Evolutionary conservation across 2,797 vertebrate species (phyloP), one percentile per base, ranked within the genome.

Genomic region (Euthynnus affinis): DNA sequence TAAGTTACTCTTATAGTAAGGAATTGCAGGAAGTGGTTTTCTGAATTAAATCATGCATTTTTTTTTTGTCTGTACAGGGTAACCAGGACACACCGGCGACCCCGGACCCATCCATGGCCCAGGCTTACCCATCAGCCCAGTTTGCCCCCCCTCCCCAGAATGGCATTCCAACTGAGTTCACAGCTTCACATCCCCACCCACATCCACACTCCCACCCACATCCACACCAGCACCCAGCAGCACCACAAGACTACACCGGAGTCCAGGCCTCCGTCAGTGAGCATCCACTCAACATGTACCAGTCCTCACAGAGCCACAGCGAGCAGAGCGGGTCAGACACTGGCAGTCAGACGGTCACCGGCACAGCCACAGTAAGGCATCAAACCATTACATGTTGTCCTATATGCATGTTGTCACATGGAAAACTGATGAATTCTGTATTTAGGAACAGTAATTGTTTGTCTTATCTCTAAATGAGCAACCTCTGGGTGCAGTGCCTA

Each of bases 81-180:
- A 98, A 98, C 95, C 97, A 98, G 96, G 98, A 98, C 95, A 96
- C 96, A 84, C 95, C 97, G 84, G 96, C 96, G 84, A 96, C 97
- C 94, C 97, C 97, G 81, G 98, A 98, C 93, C 87, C 88, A 69
- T 97, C 97, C 79, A 99, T 98, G 97, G 97, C 98, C 78, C 98
- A 99, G 95, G 96, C 97, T 91, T 98, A 98, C 17, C 95, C 97
- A 64, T 97, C 97, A 1, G 96, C 97, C 81, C 97, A 97, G 95
- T 98, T 98, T 17, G 96, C 96, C 29, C 96, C 97, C 68, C 94
- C 97, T 68, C 95, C 97, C 66, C 97, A 98, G 95, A 98, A 97
- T 7, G 95, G 96, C 82, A 97, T 98, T 91, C 97, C 96, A 51
- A 94, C 96, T 82, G 97, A 98, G 85, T 98, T 97, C 93, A 95